Evolutionary conservation across 2,797 vertebrate genomes (phyloP).

Genomic region (Picus viridis): DNA sequence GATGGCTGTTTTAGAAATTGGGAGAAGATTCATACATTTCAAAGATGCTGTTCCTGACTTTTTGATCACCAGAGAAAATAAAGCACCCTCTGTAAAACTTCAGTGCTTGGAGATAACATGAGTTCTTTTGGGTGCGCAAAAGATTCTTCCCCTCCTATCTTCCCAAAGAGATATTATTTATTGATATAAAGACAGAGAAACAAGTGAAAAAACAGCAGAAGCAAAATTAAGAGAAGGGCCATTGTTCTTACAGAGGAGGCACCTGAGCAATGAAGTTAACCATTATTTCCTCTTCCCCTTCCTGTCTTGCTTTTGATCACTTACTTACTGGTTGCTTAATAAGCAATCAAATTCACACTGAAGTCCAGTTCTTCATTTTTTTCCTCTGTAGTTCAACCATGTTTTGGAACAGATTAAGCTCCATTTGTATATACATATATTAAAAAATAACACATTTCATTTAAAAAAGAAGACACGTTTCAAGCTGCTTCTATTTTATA

Average conservation of each 20-base stretch:
- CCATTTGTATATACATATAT: neutral
- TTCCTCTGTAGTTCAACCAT: neutral
- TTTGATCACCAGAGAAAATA: neutral
- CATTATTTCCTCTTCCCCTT: neutral
- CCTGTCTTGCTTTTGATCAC: neutral
- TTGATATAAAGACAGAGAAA: neutral
- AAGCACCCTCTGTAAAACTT: neutral
- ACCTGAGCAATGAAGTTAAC: neutral
- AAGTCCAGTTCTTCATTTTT: neutral
- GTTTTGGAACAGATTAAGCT: slow-evolving; percentile 1
- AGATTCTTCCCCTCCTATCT: neutral
- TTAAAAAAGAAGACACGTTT: neutral
- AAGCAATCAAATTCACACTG: neutral
- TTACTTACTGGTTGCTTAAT: neutral
- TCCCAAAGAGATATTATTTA: neutral
- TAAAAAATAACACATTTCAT: neutral
- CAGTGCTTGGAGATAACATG: fast-evolving
- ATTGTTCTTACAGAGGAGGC: neutral
- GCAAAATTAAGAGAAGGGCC: neutral
- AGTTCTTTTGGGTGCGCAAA: neutral
- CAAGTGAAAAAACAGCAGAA: neutral
- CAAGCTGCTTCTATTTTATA: slow-evolving; percentile 2
- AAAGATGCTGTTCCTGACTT: neutral
- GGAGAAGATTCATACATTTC: neutral
- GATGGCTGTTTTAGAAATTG: neutral